phyloP scores from a whole-genome alignment of 2,113 vertebrate genomes.

The Pipra filicauda region DNA sequence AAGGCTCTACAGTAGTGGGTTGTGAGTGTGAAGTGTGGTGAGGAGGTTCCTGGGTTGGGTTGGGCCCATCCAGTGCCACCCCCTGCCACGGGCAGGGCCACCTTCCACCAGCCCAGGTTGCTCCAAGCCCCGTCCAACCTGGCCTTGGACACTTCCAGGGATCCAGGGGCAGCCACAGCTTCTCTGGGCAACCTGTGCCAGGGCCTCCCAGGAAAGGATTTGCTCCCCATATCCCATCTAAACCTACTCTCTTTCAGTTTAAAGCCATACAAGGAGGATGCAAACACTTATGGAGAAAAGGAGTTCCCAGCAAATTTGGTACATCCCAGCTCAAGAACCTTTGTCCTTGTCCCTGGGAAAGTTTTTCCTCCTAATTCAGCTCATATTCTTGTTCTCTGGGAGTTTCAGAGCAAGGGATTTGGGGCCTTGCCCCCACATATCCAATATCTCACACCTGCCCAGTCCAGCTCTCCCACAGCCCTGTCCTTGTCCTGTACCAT shows the following conservation, averaged over 20 bases:
- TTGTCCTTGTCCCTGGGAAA: background rate
- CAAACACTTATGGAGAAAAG: no score
- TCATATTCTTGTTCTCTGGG: background rate
- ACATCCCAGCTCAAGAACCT: background rate
- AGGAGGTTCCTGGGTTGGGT: background rate
- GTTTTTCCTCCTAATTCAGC: background rate
- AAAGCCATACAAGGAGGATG: background rate
- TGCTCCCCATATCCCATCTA: no score
- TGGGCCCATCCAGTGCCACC: no score
- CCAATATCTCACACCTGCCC: rapidly evolving
- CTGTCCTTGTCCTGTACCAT: rapidly evolving
- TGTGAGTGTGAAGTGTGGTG: background rate
- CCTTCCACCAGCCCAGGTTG: no score
- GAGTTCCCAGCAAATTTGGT: background rate
- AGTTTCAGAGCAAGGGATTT: background rate
- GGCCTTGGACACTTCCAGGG: no score
- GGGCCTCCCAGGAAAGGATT: no score
- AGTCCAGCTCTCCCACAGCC: background rate
- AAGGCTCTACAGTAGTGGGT: background rate
- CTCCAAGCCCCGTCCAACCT: no score
- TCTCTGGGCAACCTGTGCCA: background rate
- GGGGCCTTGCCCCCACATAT: background rate
- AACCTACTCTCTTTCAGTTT: background rate
- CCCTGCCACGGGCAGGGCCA: no score
- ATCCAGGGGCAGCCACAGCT: background rate